A percentile compares a stretch with the other conserved stretches of the same genome.
Conservation (phyloP, 2,113 vertebrate species). For the Cebidichthys violaceus region DNA sequence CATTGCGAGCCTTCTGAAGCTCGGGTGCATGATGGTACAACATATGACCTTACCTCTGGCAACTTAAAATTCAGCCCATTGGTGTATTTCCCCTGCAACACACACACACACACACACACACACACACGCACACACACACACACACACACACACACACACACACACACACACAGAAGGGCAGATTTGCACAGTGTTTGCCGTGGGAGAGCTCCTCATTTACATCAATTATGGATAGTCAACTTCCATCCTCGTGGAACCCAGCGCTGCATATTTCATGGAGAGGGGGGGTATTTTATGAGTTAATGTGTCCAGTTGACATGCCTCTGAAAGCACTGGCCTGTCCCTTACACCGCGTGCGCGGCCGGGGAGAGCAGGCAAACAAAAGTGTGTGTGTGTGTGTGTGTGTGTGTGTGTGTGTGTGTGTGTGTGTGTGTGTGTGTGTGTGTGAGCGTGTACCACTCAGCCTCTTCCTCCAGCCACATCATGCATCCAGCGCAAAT, state of each 20-base stretch:
- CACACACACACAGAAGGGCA: conserved; percentile 56
- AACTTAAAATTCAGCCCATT: conserved; percentile 71
- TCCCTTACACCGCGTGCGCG: conserved; percentile 67
- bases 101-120: conserved; percentile 50
- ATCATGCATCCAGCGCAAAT: conserved; percentile 55
- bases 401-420: conserved; percentile 26
- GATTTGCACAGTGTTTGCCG: conserved; percentile 70
- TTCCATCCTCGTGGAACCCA: conserved; percentile 77
- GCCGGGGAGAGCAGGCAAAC: conserved; percentile 70
- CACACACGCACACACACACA: conserved; percentile 48
- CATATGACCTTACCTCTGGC: conserved; percentile 67
- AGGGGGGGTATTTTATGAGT: conserved; percentile 82
- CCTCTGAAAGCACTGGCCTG: conserved; percentile 81
- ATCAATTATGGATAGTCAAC: conserved; percentile 86
- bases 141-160: conserved; percentile 38
- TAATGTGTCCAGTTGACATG: conserved; percentile 85
- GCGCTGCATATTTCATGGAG: conserved; percentile 83
- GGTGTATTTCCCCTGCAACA: conserved; percentile 54
- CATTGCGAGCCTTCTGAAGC: conserved; percentile 41
- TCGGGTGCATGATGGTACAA: conserved; percentile 58
- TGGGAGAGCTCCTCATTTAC: conserved; percentile 85
- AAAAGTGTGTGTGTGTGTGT: conserved; percentile 41
- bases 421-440: conserved; percentile 35
- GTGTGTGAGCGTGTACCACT: conserved; percentile 22
- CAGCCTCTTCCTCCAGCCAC: conserved; percentile 42